Conservation (phyloP, 2,797 vertebrate genomes). For the Sarcophilus harrisii region DNA sequence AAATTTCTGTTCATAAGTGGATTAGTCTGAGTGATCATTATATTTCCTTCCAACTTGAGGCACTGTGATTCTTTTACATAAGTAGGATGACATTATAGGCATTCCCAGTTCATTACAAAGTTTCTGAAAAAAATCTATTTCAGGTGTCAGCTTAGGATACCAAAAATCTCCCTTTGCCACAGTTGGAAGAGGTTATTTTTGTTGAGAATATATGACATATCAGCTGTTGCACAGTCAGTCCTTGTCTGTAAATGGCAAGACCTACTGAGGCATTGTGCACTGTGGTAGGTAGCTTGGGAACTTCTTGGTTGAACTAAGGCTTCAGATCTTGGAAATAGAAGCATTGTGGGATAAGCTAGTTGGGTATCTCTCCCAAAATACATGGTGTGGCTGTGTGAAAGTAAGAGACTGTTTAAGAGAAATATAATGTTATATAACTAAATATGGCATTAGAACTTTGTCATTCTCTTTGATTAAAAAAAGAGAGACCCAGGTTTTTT, state of each 20-base stretch:
- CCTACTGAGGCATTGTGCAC: background rate
- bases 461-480: background rate
- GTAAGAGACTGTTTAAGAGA: background rate
- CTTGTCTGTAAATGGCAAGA: background rate
- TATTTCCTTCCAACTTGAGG: background rate
- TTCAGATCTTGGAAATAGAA: background rate
- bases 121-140: background rate
- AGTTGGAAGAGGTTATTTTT: background rate
- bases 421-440: background rate
- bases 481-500: background rate
- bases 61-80: background rate
- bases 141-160: background rate
- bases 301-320: background rate
- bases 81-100: background rate
- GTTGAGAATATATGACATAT: background rate
- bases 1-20: background rate
- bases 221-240: background rate
- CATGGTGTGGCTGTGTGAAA: background rate
- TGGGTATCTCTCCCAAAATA: background rate
- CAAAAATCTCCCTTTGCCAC: background rate
- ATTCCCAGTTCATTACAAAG: background rate
- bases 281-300: background rate
- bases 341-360: background rate
- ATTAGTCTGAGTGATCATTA: background rate
- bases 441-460: background rate